Conservation (phyloP, 2,888 invertebrate genomes). For the Acholoe squamosa region DNA sequence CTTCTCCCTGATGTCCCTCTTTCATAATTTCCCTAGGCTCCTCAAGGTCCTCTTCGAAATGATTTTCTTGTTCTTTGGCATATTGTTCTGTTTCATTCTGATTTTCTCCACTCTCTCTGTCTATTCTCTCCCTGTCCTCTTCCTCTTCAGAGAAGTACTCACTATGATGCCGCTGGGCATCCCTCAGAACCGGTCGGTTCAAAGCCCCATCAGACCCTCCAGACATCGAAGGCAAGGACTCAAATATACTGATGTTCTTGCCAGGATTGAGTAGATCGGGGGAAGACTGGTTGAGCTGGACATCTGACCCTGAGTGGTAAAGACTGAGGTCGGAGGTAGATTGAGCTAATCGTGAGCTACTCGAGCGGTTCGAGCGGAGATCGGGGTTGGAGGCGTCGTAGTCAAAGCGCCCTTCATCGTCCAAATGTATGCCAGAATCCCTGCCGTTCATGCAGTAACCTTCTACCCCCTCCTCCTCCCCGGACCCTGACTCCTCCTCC, state of each 20-base stretch:
- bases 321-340: background rate
- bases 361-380: background rate
- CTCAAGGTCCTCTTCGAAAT: too few relatives aligned
- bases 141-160: background rate
- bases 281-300: background rate
- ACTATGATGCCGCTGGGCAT: background rate
- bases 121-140: background rate
- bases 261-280: background rate
- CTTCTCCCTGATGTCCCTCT: too few relatives aligned
- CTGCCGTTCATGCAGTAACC: background rate
- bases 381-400: background rate
- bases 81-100: too few relatives aligned
- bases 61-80: too few relatives aligned
- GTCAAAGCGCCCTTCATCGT: background rate
- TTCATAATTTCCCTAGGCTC: too few relatives aligned
- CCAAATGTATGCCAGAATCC: constrained; percentile 12
- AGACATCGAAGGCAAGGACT: background rate
- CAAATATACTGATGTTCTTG: background rate
- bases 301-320: background rate
- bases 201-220: too few relatives aligned
- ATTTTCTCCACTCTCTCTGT: background rate
- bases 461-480: background rate
- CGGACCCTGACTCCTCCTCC: background rate
- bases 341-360: background rate
- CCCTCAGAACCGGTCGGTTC: background rate